Evolutionary conservation across 2,113 vertebrate species (phyloP), one percentile per base, ranked within the genome.

Genomic region (Hystrix brachyura): DNA sequence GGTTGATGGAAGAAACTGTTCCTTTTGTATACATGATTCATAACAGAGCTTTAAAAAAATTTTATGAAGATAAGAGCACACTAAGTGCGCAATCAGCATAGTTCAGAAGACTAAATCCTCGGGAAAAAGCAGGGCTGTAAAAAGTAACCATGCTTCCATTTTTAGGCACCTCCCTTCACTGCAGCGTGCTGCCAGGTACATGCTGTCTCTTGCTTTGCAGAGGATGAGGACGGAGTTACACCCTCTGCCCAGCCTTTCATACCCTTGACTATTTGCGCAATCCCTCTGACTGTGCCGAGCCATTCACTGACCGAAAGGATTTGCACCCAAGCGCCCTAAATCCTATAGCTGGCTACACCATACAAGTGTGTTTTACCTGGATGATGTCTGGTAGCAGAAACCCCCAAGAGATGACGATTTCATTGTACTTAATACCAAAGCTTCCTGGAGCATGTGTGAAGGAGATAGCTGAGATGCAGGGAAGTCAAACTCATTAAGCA

Each of bases 291-390:
- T 86, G 46, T 88, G 84, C 90, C 71, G 95, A 96, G 97, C 96
- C 92, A 72, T 97, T 98, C 95, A 96, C 95, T 86, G 78, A 96
- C 59, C 64, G 62, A 94, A 97, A 91, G 59, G 92, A 97, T 94
- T 93, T 90, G 53, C 69, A 60, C 95, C 25, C 72, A 57, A 90
- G 80, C 43, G 48, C 51, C 48, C 51, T 38, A 38, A 38, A 51
- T 67, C 53, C 89, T 29, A 86, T 72, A 96, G 65, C 97, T 97
- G 96, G 90, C 95, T 97, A 87, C 80, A 67, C 21, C 9, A 0
- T 86, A 86, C 0, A 90, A 92, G 92, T 79, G 29, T 76, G 6
- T 9, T 72, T 98, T 96, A 86, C 14, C 5, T 94, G 79, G 34
- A 90, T 96, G 46, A 89, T 72, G 29, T 79, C 72, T 97, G 94